Percentiles rank a stretch among this genome's conserved stretches.
Conservation (phyloP, 2,888 invertebrate genomes). For the Physocephala rufipes region DNA sequence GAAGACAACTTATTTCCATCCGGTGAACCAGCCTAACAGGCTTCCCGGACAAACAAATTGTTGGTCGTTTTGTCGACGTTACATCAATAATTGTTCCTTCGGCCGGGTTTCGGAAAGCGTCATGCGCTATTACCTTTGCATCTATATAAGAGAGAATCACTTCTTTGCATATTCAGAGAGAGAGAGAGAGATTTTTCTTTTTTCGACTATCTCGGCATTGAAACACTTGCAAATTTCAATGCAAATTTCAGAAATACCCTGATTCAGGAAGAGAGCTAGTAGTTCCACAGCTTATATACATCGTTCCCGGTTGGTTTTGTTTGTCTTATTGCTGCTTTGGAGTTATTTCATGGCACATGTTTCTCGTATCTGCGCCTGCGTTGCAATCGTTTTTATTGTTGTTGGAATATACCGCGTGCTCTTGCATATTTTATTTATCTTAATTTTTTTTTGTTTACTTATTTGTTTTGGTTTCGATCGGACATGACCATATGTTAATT, state of each 20-base stretch:
- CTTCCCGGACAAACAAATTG: not conserved
- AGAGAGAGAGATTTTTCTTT: too few relatives aligned
- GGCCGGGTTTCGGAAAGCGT: not conserved
- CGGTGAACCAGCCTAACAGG: not conserved
- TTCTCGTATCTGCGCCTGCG: constrained; percentile 12
- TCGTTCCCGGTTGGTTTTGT: too few relatives aligned
- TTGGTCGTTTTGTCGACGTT: not conserved
- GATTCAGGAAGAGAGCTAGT: too few relatives aligned
- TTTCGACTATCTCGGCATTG: too few relatives aligned
- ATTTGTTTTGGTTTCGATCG: constrained; percentile 37
- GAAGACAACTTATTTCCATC: not conserved
- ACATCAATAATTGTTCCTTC: not conserved
- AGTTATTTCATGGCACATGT: too few relatives aligned
- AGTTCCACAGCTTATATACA: too few relatives aligned
- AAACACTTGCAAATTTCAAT: too few relatives aligned
- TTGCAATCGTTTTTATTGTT: too few relatives aligned
- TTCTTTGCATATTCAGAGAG: too few relatives aligned
- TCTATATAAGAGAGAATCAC: too few relatives aligned
- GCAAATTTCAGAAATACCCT: too few relatives aligned
- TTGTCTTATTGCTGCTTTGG: not conserved
- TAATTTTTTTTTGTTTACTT: not conserved
- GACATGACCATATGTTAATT: constrained; percentile 4
- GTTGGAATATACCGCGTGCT: constrained; percentile 26
- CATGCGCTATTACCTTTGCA: not conserved
- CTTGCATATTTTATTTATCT: constrained; percentile 25